Percentiles rank a stretch among this genome's conserved stretches.
Conservation (phyloP, 2,888 invertebrate species). For the Drosophila tanythrix region DNA sequence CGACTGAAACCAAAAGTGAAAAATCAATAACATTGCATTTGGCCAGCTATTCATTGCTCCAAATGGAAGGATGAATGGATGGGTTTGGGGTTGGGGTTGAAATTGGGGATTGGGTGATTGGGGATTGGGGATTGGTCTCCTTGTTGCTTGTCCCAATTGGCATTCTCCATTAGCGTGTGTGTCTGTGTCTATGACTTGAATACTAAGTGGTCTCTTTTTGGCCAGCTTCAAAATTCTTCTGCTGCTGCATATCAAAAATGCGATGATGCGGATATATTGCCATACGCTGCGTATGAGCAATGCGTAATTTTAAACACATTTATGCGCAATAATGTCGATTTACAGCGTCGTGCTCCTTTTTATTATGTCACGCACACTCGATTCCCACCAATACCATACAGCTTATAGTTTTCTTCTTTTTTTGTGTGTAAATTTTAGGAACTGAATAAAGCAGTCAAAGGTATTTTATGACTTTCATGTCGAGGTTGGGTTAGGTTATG, state of each 20-base stretch:
- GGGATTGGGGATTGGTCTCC: conserved; percentile 16
- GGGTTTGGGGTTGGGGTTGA: neutral
- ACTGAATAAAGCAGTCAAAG: neutral
- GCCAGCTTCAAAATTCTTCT: conserved; percentile 31
- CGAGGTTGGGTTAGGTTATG: neutral
- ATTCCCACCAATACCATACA: conserved; percentile 31
- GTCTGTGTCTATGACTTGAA: conserved; percentile 58
- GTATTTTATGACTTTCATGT: neutral
- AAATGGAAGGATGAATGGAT: neutral
- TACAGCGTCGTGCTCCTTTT: conserved; percentile 47
- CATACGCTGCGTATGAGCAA: conserved; percentile 79
- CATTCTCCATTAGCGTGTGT: conserved; percentile 45
- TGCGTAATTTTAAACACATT: conserved; percentile 80
- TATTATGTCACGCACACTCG: conserved; percentile 45
- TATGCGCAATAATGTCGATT: conserved; percentile 74
- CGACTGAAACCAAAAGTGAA: conserved; percentile 69
- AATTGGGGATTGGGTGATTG: neutral
- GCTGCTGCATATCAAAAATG: conserved; percentile 50
- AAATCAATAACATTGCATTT: conserved; percentile 79
- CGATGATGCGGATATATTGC: conserved; percentile 74
- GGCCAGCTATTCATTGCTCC: conserved; percentile 40
- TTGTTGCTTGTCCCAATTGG: conserved; percentile 30
- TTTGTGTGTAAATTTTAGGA: neutral
- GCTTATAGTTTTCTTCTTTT: conserved; percentile 19
- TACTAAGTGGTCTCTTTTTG: conserved; percentile 62